Conservation (phyloP, 2,888 invertebrate genomes). For the Blastobasis lacticolella region DNA sequence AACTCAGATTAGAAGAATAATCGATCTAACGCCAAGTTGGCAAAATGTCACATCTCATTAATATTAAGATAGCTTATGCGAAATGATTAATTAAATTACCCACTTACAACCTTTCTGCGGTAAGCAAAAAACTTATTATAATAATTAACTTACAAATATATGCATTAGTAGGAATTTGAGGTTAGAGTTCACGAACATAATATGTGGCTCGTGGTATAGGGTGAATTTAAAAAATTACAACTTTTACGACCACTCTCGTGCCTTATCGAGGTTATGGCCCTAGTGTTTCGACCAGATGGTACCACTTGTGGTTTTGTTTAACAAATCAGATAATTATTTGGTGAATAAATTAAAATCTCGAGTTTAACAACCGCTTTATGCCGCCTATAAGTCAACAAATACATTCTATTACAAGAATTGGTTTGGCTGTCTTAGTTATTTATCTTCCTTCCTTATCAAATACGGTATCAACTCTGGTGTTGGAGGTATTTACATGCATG, state of each 20-base stretch:
- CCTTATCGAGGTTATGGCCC: no score
- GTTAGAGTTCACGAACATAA: slow-evolving; percentile 38
- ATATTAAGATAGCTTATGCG: neutral
- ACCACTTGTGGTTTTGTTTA: no score
- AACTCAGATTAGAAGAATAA: neutral
- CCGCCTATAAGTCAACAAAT: no score
- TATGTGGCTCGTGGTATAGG: slow-evolving; percentile 1
- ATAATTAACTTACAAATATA: slow-evolving; percentile 40
- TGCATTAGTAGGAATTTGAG: slow-evolving; percentile 26
- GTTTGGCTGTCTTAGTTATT: no score
- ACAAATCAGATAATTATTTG: no score
- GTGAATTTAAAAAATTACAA: slow-evolving; percentile 7
- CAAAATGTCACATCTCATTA: neutral
- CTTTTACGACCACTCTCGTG: neutral
- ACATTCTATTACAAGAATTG: no score
- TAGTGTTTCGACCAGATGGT: no score
- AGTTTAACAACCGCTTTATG: no score
- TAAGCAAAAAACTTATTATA: slow-evolving; percentile 20
- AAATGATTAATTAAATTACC: slow-evolving; percentile 8
- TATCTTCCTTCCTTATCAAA: no score
- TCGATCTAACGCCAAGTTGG: neutral
- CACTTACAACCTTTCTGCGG: slow-evolving; percentile 8
- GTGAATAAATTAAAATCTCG: no score
- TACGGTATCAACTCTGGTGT: no score
- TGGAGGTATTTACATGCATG: no score